Evolutionary conservation across 2,888 invertebrate genomes (phyloP), one percentile per base, ranked within the genome.

Genomic region (Drosophila siamana): DNA sequence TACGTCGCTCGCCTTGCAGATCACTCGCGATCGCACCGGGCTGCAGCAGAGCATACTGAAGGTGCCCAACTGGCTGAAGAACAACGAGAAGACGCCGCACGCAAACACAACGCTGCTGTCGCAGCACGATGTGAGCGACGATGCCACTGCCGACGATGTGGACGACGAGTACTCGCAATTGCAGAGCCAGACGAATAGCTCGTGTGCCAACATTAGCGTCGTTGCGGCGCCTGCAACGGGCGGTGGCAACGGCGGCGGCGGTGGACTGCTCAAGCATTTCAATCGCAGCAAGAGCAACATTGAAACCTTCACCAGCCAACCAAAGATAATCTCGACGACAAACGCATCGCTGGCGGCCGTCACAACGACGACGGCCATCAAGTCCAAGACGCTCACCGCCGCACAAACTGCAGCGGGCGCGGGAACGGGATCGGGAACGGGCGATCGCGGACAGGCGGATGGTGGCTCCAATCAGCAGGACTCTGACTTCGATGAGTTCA

Each of bases 1-100:
- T 19, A 3, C 19, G 19, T 19, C 19, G 19, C 19, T 1, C 16
- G 0, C 7, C 28, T 36, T 8, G 1, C 43, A 92, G 88, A 94
- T 97, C 15, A 95, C 97, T 0, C 94, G 97, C 80, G 98, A 98
- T 92, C 97, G 98, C 88, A 97, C 97, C 89, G 98, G 97, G 3
- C 92, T 97, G 41, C 97, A 97, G 89, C 97, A 97, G 90, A 97
- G 97, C 86, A 94, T 97, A 78, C 93, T 97, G 1, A 97, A 96
- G 93, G 96, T 96, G 83, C 92, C 91, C 38, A 86, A 91, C n/a
- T 92, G 92, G 92, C 83, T 92, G n/a, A 92, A 92, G 80, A 92
- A 90, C 77, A 90, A 91, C 43, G 92, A 92, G 46, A 90, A 90
- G 69, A 30, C 61, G 15, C 69, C 50, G 19, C 75, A 81, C 0